Base-by-base conservation (phyloP, 1,140 invertebrate species). In the Hirudo medicinalis region DNA sequence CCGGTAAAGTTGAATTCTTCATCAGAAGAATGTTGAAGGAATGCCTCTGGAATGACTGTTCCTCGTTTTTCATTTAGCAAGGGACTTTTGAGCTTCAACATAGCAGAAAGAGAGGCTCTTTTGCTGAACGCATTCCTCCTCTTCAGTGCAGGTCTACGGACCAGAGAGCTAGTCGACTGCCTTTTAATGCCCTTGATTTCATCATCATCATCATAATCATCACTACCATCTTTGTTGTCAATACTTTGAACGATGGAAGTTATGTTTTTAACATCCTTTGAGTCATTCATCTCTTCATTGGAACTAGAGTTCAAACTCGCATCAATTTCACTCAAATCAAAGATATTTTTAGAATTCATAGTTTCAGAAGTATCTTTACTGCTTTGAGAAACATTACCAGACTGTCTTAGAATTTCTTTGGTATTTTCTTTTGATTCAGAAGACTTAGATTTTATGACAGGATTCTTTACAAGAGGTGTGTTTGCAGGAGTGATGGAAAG, bases 191-290 rank as follows among this genome's bases (percentile, higher is more conserved):
- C 57, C 1, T 36, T 36, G 6, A 36, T 36, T 32, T 63, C 57
- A n/a, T 63, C 19, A 63, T 63, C 57, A 63, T 63, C 57, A 63
- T 63, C 19, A 22, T 69, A 5, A 40, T 69, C 67, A 69, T 32
- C 67, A 40, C 15, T 22, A 40, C 3, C 29, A 17, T 69, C 67
- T 40, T 22, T 32, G 3, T 40, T 19, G 32, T 49, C 36, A 69
- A 19, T 19, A 40, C 13, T 36, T 11, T 36, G 11, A 69, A 9
- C 15, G 22, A 8, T 36, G 13, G n/a, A 25, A 69, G n/a, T 36
- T 40, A 22, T 15, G 15, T 40, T 40, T 11, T 69, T n/a, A 69
- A 27, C 43, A 40, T 40, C 36, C 9, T 40, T 69, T 49, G 9
- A 1, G 22, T 1, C 36, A 32, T 69, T 40, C 13, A 13, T 40